Base-by-base conservation (phyloP, 2,888 invertebrate genomes). In the Andricus curvator region DNA sequence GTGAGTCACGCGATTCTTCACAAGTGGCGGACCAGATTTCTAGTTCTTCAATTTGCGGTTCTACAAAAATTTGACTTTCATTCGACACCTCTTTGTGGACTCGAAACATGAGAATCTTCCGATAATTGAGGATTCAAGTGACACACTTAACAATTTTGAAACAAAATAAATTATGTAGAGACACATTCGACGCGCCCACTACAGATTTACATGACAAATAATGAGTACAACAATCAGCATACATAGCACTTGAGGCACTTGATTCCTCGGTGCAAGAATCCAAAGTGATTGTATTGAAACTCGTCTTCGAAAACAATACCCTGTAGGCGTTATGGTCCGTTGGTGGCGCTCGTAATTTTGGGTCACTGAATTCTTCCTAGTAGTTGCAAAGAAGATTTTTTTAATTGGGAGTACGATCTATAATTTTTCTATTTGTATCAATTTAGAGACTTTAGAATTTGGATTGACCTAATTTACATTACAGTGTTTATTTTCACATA, bases 191-290 rank as follows among this genome's bases (percentile, higher is more conserved):
- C 87, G 84, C 85, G 80, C 87, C 88, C 86, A 86, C 81, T 80
- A 81, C 86, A 37, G 37, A 90, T 90, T 87, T 88, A 85, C 85
- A 88, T 89, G 81, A 85, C 85, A 86, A 89, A 87, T 88, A 77
- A 76, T 70, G 68, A 67, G 51, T 62, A 62, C 11, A 62, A 3
- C 48, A 60, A 60, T 15, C 60, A 62, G 13, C 56, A 56, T 66
- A 62, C 60, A 62, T 25, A 25, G 68, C 48, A 78, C 60, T 65
- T 65, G 60, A 67, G 77, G 78, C 62, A 56, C 79, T 62, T 56
- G n/a, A n/a, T 56, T 56, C 56, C 68, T 41, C 60, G 29, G 41
- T 62, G 67, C 67, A 79, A 66, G 77, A 80, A 79, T 67, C 51
- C 48, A n/a, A 29, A 25, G 29, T 56, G 74, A 20, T 25, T 62